Evolutionary conservation across 2,888 invertebrate species (phyloP).

Genomic region (Ophonus ardosiacus): DNA sequence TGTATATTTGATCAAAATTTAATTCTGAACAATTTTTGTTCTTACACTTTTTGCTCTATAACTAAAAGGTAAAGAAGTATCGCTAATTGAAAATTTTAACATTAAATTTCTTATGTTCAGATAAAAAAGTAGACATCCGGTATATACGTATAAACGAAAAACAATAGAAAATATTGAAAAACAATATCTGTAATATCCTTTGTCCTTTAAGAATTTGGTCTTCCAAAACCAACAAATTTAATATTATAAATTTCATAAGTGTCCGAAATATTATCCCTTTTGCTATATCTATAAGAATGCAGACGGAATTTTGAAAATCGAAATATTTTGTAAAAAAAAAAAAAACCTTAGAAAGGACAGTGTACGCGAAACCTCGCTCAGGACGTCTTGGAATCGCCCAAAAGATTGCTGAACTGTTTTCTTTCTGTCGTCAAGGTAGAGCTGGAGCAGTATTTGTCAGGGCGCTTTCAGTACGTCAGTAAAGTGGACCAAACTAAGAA

Average conservation of each 20-base stretch:
- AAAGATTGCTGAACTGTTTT: not conserved
- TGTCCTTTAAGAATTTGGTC: not conserved
- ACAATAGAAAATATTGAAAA: not conserved
- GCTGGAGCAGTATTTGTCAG: slow-evolving; percentile 21
- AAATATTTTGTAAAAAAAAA: slow-evolving; percentile 27
- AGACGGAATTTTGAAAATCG: slow-evolving; percentile 68
- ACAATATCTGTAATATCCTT: not conserved
- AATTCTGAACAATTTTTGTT: too few relatives aligned
- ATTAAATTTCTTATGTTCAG: too few relatives aligned
- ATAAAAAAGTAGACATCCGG: too few relatives aligned
- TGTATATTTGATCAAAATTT: too few relatives aligned
- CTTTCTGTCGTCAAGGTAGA: slow-evolving; percentile 1
- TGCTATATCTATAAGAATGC: slow-evolving; percentile 66
- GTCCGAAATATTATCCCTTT: not conserved
- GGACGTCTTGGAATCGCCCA: slow-evolving; percentile 32
- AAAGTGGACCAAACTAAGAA: slow-evolving; percentile 45
- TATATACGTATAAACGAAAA: not conserved
- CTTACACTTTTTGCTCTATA: too few relatives aligned
- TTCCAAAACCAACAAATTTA: not conserved
- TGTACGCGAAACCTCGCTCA: slow-evolving; percentile 3
- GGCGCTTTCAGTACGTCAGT: slow-evolving; percentile 14
- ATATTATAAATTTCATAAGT: not conserved
- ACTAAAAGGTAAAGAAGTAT: too few relatives aligned
- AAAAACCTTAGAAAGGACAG: slow-evolving; percentile 31
- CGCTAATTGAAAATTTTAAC: too few relatives aligned